Evolutionary conservation across 2,113 vertebrate genomes (phyloP).

Genomic region (Pagrus major): DNA sequence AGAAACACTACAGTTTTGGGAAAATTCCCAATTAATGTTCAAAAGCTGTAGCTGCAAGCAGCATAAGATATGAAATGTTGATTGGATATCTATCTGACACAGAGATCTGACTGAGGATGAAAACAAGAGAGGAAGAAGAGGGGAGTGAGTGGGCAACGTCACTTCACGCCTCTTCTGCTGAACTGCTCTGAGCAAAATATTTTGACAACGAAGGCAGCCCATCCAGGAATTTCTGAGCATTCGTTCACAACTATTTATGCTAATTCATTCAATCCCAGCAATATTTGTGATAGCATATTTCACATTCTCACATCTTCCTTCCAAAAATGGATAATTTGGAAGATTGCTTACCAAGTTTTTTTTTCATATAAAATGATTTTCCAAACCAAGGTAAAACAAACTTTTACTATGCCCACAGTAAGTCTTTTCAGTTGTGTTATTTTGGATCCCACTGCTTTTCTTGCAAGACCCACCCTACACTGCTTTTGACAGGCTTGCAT

Average conservation of each 20-base stretch:
- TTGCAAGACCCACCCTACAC: too few species aligned
- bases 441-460: too few species aligned
- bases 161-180: background rate
- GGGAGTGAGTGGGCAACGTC: background rate
- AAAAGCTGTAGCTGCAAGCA: conserved; percentile 16
- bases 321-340: background rate
- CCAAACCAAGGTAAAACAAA: too few species aligned
- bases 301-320: background rate
- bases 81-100: conserved; percentile 34
- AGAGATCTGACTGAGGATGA: background rate
- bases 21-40: conserved; percentile 11
- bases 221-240: too few species aligned
- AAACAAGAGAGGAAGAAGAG: background rate
- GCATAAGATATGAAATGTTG: conserved; percentile 3
- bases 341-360: too few species aligned
- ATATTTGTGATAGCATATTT: background rate
- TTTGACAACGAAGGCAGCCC: background rate
- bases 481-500: too few species aligned
- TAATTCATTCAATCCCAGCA: background rate
- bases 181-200: background rate
- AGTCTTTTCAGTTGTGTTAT: too few species aligned
- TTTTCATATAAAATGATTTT: too few species aligned
- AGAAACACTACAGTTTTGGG: background rate
- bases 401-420: too few species aligned
- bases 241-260: background rate